phyloP scores from a whole-genome alignment of 2,888 invertebrate genomes.

The Trichopoda pennipes region DNA sequence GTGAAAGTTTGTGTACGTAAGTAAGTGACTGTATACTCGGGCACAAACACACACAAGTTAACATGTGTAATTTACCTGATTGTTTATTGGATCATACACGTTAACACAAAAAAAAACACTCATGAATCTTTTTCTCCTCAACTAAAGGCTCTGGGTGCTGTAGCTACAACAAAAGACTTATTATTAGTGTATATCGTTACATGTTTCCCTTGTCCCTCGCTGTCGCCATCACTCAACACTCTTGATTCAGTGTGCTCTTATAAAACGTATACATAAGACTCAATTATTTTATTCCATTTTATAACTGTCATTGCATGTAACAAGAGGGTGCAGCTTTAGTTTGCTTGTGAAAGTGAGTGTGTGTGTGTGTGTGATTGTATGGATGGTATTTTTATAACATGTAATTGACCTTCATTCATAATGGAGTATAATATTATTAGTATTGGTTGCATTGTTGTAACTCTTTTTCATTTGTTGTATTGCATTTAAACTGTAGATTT shows the following conservation, averaged over 20 bases:
- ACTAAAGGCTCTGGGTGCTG: background rate
- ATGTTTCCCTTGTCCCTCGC: background rate
- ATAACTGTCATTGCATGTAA: conserved; percentile 33
- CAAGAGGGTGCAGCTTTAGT: conserved; percentile 34
- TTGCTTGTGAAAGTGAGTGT: background rate
- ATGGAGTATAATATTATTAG: conserved; percentile 40
- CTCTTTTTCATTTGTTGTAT: conserved; percentile 15
- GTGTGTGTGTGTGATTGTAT: conserved; percentile 9
- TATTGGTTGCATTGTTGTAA: background rate
- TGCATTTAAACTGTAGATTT: conserved; percentile 54
- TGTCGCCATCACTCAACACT: background rate
- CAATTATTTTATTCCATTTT: conserved; percentile 47
- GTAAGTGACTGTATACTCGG: conserved; percentile 21
- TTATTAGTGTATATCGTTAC: conserved; percentile 12
- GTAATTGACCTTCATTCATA: conserved; percentile 67
- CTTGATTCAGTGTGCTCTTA: conserved; percentile 2
- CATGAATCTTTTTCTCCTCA: background rate
- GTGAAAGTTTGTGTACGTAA: conserved; percentile 35
- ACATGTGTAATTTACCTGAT: conserved; percentile 15
- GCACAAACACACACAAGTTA: background rate
- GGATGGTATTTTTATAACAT: conserved; percentile 44
- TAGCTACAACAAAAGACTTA: background rate
- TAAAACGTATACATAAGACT: conserved; percentile 3
- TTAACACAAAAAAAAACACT: conserved; percentile 18
- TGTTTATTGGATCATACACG: conserved; percentile 37